These are phyloP conservation scores for Rynchops niger DNA, from an alignment of 2,113 vertebrate genomes.

Conservation along the genomic window DNA sequence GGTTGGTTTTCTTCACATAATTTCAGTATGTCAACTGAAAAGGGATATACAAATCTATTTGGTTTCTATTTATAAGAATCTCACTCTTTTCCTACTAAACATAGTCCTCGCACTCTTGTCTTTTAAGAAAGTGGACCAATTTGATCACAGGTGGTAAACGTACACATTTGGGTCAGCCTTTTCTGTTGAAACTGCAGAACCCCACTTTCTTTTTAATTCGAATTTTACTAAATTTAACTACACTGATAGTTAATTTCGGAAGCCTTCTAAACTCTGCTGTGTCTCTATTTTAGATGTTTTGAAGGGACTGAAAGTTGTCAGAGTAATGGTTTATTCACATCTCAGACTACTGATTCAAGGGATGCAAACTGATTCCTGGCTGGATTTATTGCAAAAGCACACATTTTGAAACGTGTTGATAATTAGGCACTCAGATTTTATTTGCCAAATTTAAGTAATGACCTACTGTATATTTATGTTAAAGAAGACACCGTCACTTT, in stretches of 20 bases:
- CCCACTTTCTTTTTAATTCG: not conserved
- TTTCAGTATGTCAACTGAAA: not conserved
- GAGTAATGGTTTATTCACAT: slow-evolving; percentile 6
- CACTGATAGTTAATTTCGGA: not conserved
- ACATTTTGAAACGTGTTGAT: not conserved
- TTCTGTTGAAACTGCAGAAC: not conserved
- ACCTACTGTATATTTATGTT: not conserved
- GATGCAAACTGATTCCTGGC: not conserved
- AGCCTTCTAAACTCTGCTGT: not conserved
- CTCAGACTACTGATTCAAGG: not conserved
- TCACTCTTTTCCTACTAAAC: not conserved
- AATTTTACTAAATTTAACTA: not conserved
- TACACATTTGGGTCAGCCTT: not conserved
- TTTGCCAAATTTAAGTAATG: not conserved
- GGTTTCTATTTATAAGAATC: not conserved
- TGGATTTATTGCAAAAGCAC: not conserved
- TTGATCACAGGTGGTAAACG: not conserved
- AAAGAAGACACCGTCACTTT: fast-evolving
- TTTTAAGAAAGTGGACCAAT: not conserved
- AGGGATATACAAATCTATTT: not conserved
- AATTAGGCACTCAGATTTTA: not conserved
- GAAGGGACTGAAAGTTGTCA: slow-evolving; percentile 7
- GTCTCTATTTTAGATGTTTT: not conserved
- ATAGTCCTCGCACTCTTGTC: not conserved
- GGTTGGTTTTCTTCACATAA: not conserved